A percentile compares a stretch with the other conserved stretches of the same genome.
phyloP scores from a whole-genome alignment of 2,797 vertebrate genomes.

The Chrysocyon brachyurus region DNA sequence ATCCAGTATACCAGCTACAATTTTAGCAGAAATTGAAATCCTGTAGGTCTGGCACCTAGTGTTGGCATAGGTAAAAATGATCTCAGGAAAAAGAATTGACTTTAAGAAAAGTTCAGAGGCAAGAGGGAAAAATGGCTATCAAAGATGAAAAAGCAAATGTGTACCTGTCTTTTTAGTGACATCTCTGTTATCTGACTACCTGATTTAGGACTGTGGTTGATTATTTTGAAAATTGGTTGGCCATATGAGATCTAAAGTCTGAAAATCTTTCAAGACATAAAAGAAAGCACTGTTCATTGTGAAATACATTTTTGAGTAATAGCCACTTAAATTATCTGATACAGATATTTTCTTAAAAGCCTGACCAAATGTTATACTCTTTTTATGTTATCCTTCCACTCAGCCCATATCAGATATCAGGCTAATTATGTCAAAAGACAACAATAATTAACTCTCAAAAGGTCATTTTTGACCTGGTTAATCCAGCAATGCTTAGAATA shows the following conservation, averaged over 20 bases:
- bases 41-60: not conserved
- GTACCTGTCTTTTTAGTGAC: not conserved
- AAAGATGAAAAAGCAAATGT: not conserved
- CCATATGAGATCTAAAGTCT: not conserved
- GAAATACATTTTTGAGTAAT: slow-evolving; percentile 50
- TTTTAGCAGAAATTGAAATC: slow-evolving; percentile 39
- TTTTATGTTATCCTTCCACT: slow-evolving; percentile 23
- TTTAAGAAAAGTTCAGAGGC: not conserved
- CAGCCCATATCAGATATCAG: not conserved
- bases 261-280: slow-evolving; percentile 1
- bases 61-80: not conserved
- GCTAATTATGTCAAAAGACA: slow-evolving; percentile 57
- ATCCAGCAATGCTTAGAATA: slow-evolving; percentile 61
- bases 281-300: not conserved
- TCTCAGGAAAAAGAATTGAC: not conserved
- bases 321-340: not conserved
- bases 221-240: slow-evolving; percentile 23
- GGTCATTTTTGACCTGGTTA: slow-evolving; percentile 48
- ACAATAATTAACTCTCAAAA: slow-evolving; percentile 39
- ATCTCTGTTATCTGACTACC: not conserved
- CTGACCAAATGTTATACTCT: not conserved
- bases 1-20: not conserved
- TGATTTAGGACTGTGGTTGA: not conserved
- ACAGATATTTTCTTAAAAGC: slow-evolving; percentile 28
- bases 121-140: not conserved